phyloP scores from a whole-genome alignment of 1,140 invertebrate species.

The Ceratitis capitata region DNA sequence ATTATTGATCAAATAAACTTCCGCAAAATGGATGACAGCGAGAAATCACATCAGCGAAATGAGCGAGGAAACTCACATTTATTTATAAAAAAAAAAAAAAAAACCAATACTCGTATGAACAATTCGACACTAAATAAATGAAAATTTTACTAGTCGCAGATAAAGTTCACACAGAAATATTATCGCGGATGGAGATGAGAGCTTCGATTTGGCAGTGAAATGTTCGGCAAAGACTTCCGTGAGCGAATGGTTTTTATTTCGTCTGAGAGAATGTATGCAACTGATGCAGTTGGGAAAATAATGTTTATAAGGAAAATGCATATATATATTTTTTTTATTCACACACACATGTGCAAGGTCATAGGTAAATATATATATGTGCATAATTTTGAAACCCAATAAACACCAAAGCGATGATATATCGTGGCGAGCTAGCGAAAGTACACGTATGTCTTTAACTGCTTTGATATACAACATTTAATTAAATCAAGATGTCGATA shows the following conservation, averaged over 20 bases:
- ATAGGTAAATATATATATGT: not conserved
- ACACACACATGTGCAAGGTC: not conserved
- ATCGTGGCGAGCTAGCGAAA: too few relatives aligned
- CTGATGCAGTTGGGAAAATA: slow-evolving; percentile 25
- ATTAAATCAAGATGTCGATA: too few relatives aligned
- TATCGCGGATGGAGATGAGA: not conserved
- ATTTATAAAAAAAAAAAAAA: not conserved
- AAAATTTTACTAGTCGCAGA: not conserved
- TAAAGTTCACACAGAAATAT: not conserved
- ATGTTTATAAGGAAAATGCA: not conserved
- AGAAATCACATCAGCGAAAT: not conserved
- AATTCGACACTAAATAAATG: not conserved
- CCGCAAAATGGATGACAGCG: not conserved
- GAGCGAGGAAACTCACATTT: not conserved
- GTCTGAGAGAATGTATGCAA: slow-evolving; percentile 14
- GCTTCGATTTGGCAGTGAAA: slow-evolving; percentile 3
- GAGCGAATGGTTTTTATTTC: not conserved
- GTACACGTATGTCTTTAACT: too few relatives aligned
- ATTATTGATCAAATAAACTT: slow-evolving; percentile 40
- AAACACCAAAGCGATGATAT: too few relatives aligned
- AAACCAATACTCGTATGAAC: not conserved
- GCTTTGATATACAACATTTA: too few relatives aligned
- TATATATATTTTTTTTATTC: not conserved
- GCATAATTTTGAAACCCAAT: too few relatives aligned
- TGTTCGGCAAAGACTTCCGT: not conserved